Evolutionary conservation across 37 sponge, comb jelly and placozoan genomes (phyloP).

Genomic region (Hexactinellida sp.): DNA sequence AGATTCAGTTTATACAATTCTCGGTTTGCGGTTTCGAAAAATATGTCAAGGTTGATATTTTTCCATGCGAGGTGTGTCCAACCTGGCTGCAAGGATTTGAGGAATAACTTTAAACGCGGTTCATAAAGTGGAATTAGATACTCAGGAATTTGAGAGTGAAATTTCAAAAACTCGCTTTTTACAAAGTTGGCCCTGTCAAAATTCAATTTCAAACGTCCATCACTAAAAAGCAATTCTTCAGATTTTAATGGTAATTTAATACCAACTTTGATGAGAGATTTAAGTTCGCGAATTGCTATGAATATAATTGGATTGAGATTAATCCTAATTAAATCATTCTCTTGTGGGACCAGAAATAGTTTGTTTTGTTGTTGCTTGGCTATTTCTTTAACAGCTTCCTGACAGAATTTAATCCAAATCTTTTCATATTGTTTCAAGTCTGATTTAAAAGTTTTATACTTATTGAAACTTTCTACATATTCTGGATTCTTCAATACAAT

Average conservation of each 20-base stretch:
- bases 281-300: not conserved
- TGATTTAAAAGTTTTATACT: not conserved
- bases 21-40: not conserved
- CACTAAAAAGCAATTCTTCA: not conserved
- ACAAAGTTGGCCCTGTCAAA: not conserved
- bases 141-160: not conserved
- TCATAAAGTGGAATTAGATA: constrained; percentile 5
- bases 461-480: not conserved
- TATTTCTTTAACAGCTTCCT: not conserved
- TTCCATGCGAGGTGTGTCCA: not conserved
- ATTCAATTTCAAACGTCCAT: not conserved
- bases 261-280: not conserved
- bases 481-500: not conserved
- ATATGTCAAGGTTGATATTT: not conserved
- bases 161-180: not conserved
- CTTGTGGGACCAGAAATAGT: not conserved
- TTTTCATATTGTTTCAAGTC: constrained; percentile 4
- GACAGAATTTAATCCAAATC: not conserved
- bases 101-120: not conserved
- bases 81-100: not conserved
- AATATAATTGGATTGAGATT: not conserved
- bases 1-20: not conserved
- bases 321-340: not conserved
- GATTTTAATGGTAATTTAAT: not conserved
- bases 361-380: not conserved